Conservation (phyloP, 2,888 invertebrate genomes). For the Lasioglossum lativentre region DNA sequence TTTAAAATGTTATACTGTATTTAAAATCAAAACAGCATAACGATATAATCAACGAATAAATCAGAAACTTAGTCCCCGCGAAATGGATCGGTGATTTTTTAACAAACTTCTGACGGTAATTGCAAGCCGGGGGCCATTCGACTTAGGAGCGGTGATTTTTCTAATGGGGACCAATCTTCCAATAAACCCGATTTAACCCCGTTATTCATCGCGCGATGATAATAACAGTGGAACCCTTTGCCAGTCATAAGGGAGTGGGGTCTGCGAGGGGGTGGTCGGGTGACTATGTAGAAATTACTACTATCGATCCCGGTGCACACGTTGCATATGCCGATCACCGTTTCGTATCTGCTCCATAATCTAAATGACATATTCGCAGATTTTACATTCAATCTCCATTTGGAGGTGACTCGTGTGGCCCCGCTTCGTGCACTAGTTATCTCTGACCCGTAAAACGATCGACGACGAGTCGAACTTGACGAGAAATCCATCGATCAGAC, state of each 20-base stretch:
- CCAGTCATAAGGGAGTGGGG: constrained; percentile 7
- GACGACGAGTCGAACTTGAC: constrained; percentile 39
- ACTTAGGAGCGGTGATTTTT: not conserved
- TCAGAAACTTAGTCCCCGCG: not conserved
- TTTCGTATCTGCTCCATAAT: constrained; percentile 52
- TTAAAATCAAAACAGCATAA: not conserved
- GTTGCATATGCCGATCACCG: constrained; percentile 56
- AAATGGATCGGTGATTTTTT: not conserved
- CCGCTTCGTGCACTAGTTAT: constrained; percentile 52
- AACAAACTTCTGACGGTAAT: not conserved
- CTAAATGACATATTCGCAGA: constrained; percentile 59
- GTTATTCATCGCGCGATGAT: constrained; percentile 39
- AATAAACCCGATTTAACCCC: constrained; percentile 12
- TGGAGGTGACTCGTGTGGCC: constrained; percentile 37
- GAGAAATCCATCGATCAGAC: constrained; percentile 53
- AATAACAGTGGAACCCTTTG: constrained; percentile 48
- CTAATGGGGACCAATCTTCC: constrained; percentile 25
- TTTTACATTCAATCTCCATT: constrained; percentile 66
- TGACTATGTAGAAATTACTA: constrained; percentile 56
- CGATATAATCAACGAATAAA: not conserved
- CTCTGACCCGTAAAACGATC: constrained; percentile 62
- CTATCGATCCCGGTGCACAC: constrained; percentile 53
- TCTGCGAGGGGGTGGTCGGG: not conserved
- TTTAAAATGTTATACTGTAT: not conserved
- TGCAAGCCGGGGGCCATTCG: not conserved